Evolutionary conservation across 2,797 vertebrate genomes (phyloP), one percentile per base, ranked within the genome.

Genomic region (Trichosurus vulpecula): DNA sequence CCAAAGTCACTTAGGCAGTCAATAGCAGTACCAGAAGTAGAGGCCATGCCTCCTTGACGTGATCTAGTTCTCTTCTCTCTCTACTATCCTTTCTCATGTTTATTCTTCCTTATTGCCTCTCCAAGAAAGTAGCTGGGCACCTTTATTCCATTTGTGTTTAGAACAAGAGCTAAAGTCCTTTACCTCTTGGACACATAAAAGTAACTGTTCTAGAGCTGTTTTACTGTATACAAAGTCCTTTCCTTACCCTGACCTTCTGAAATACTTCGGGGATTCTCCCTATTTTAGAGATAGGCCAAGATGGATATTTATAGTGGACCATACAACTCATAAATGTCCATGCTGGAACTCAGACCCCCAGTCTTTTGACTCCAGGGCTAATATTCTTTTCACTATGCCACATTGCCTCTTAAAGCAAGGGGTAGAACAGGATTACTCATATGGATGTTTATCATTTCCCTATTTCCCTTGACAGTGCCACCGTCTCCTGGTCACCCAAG

Each of bases 121-220:
- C 5, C 19, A 30, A 27, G 52, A 52, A 94, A 31, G 30, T 41
- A 58, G 27, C 90, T 41, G 61, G 91, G 22, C 25, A 25, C n/a
- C 31, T 0, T 90, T 22, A 0, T 61, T 52, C 1, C 0, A 0
- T 52, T 27, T 35, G 90, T 19, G 13, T 31, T 90, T 53, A n/a
- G 41, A 29, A 74, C 61, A 92, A 57, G 51, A 56, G 13, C 16
- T 66, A 1, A 9, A 90, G 0, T 27, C 55, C 56, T 41, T 27
- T 55, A 91, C 25, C 41, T 58, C 41, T 47, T 4, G 90, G 51
- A 35, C 89, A 52, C 6, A 25, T 47, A 87, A 87, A 51, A 87
- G 87, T 87, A 47, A 27, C 74, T 47, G 41, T 51, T 87, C 0
- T 87, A 87, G 74, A 87, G 41, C 25, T 11, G 25, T 47, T 87